Conservation (phyloP, 2,113 vertebrate species). For the Rhizomys pruinosus region DNA sequence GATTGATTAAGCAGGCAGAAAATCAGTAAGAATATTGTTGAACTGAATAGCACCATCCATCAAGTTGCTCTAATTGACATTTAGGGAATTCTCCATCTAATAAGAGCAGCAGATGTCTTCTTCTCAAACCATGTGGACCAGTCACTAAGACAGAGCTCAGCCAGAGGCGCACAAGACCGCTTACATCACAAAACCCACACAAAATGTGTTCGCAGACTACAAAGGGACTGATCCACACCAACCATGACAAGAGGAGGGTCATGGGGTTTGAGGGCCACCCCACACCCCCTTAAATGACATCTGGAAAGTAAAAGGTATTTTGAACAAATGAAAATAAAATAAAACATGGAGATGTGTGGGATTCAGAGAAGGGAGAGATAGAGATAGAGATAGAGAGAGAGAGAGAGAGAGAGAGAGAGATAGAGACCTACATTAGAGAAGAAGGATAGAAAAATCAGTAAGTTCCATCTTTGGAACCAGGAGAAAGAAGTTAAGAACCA, state of each 20-base stretch:
- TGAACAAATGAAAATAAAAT: neutral
- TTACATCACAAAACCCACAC: neutral
- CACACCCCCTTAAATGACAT: neutral
- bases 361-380: neutral
- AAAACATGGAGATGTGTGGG: neutral
- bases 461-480: neutral
- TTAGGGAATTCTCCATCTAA: slow-evolving; percentile 23
- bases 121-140: neutral
- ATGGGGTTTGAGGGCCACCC: neutral
- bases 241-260: neutral
- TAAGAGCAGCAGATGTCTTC: neutral
- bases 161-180: neutral
- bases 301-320: neutral
- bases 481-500: neutral
- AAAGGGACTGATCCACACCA: neutral
- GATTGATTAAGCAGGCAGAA: slow-evolving; percentile 54
- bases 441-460: neutral
- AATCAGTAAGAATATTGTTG: slow-evolving; percentile 40
- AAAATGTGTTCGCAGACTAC: neutral
- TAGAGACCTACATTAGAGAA: no score
- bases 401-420: neutral
- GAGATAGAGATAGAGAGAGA: neutral
- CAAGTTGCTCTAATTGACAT: slow-evolving; percentile 44
- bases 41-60: slow-evolving; percentile 14
- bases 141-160: neutral